These are phyloP conservation scores for Notiomystis cincta DNA, from an alignment of 2,113 vertebrate species.

Conservation along the genomic window DNA sequence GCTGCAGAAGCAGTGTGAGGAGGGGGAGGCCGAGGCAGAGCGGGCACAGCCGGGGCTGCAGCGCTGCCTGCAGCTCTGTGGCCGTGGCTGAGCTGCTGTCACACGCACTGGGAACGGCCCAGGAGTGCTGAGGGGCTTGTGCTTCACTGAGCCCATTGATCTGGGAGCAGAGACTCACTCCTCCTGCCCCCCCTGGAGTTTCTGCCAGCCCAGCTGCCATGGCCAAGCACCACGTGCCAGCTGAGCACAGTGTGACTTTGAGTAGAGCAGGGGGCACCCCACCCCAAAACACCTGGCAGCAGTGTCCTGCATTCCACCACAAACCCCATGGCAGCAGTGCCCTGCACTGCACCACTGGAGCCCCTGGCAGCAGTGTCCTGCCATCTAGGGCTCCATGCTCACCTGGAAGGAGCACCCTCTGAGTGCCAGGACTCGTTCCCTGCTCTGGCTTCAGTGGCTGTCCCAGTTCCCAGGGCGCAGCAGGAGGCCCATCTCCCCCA, in stretches of 20 bases:
- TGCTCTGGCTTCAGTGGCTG: neutral
- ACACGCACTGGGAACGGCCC: fast-evolving
- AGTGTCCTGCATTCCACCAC: neutral
- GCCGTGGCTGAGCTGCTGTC: neutral
- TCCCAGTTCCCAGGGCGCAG: neutral
- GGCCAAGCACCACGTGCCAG: neutral
- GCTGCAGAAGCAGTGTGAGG: neutral
- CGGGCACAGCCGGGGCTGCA: neutral
- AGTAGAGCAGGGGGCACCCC: neutral
- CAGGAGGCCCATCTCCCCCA: neutral
- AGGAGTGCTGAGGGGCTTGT: neutral
- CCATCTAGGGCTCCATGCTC: neutral
- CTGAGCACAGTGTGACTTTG: neutral
- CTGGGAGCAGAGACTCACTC: neutral
- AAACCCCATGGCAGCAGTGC: fast-evolving
- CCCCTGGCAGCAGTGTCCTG: neutral
- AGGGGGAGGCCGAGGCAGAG: neutral
- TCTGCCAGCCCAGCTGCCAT: neutral
- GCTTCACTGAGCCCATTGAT: neutral
- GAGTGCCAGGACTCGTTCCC: neutral
- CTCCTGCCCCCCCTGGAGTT: neutral
- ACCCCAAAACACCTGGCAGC: neutral
- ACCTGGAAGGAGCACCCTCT: neutral
- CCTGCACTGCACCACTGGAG: neutral
- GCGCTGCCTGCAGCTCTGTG: neutral